These are phyloP conservation scores for Speoplatyrhinus poulsoni DNA, from an alignment of 2,113 vertebrate genomes.

Conservation along the genomic window DNA sequence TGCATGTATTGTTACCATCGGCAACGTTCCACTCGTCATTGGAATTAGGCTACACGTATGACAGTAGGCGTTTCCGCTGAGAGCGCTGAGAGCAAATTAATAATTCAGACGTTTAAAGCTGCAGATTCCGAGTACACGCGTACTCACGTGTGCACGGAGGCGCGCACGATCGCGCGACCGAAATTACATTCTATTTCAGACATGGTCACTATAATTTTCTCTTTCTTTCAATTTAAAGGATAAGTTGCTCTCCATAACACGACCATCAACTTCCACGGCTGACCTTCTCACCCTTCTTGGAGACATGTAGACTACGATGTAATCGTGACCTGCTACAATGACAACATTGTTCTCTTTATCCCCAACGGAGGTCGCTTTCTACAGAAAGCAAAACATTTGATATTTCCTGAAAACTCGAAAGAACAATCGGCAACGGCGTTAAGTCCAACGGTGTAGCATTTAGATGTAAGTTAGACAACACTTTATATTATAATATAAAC, in stretches of 20 bases:
- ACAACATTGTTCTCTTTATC: slow-evolving; percentile 35
- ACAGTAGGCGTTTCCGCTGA: slow-evolving; percentile 61
- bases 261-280: slow-evolving; percentile 64
- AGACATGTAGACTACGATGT: slow-evolving; percentile 13
- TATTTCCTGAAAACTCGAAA: too few relatives aligned
- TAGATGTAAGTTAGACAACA: neutral
- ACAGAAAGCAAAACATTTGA: neutral
- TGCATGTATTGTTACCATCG: too few relatives aligned
- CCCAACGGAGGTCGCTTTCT: slow-evolving; percentile 1
- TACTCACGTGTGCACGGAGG: slow-evolving; percentile 1
- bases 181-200: neutral
- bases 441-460: neutral
- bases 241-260: neutral
- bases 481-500: neutral
- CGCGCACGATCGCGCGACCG: slow-evolving; percentile 38
- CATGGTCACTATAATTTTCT: neutral
- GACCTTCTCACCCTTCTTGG: slow-evolving; percentile 60
- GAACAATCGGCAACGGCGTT: neutral
- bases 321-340: slow-evolving; percentile 46
- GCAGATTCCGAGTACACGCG: slow-evolving; percentile 60
- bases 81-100: slow-evolving; percentile 80
- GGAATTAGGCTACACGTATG: neutral
- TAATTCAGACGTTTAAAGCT: slow-evolving; percentile 83
- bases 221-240: neutral
- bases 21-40: neutral